These are phyloP conservation scores for Nothoprocta perdicaria DNA, from an alignment of 2,113 vertebrate genomes.

Conservation along the genomic window DNA sequence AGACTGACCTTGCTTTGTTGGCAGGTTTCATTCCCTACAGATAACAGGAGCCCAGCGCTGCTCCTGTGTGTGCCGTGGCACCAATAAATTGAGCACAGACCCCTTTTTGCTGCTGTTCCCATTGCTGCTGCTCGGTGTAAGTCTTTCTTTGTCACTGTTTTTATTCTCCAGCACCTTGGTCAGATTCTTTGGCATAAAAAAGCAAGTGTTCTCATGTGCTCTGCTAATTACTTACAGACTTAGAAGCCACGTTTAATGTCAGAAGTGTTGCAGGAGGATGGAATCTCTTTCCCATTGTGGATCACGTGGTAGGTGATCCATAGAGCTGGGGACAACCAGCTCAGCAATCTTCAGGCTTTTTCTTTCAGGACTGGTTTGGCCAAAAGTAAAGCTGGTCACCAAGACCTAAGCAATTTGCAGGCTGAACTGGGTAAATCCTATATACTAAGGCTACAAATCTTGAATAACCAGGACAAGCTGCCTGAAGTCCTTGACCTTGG, in stretches of 20 bases:
- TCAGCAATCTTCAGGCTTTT: not conserved
- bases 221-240: not conserved
- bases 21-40: conserved; percentile 3
- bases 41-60: not conserved
- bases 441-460: not conserved
- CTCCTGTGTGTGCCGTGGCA: not conserved
- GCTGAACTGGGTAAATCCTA: not conserved
- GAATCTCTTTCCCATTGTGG: not conserved
- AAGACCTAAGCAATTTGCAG: not conserved
- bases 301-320: not conserved
- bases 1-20: conserved; percentile 47
- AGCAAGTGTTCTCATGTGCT: not conserved
- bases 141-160: not conserved
- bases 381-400: not conserved
- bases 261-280: not conserved
- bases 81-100: not conserved
- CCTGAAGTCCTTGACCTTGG: not conserved
- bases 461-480: not conserved
- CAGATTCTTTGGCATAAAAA: not conserved
- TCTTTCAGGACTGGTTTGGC: not conserved
- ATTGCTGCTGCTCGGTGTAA: not conserved
- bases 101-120: not conserved
- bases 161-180: not conserved
- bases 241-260: not conserved
- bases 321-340: not conserved